phyloP scores from a whole-genome alignment of 2,113 vertebrate species.

The Aldabrachelys gigantea region DNA sequence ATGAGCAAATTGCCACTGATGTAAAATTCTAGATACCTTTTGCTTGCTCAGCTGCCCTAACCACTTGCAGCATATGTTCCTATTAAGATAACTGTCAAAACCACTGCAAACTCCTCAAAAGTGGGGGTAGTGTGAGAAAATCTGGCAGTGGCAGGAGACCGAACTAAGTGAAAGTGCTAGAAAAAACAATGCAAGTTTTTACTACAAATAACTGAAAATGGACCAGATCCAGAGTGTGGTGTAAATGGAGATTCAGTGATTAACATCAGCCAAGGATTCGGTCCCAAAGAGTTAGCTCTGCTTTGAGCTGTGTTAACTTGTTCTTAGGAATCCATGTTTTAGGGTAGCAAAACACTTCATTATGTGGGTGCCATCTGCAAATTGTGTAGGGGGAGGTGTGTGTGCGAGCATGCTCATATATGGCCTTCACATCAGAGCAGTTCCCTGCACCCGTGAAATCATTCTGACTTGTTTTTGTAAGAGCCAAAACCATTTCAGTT shows the following conservation, averaged over 20 bases:
- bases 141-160: background rate
- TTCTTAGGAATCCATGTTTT: background rate
- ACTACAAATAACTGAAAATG: background rate
- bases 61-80: background rate
- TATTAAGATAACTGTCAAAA: background rate
- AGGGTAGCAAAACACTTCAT: background rate
- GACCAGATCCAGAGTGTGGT: background rate
- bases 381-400: no score
- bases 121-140: background rate
- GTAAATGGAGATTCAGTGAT: background rate
- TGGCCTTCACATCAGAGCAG: background rate
- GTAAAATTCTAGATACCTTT: background rate
- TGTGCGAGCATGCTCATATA: accelerated
- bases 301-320: background rate
- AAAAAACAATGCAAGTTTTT: background rate
- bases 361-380: background rate
- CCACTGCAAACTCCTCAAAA: background rate
- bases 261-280: background rate
- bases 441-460: background rate
- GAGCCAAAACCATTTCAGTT: background rate
- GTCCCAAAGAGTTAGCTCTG: background rate
- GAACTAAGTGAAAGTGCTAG: background rate
- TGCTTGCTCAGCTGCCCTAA: background rate
- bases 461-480: background rate
- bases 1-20: background rate